phyloP scores from a whole-genome alignment of 2,113 vertebrate species.

The Cochlearius cochlearius region DNA sequence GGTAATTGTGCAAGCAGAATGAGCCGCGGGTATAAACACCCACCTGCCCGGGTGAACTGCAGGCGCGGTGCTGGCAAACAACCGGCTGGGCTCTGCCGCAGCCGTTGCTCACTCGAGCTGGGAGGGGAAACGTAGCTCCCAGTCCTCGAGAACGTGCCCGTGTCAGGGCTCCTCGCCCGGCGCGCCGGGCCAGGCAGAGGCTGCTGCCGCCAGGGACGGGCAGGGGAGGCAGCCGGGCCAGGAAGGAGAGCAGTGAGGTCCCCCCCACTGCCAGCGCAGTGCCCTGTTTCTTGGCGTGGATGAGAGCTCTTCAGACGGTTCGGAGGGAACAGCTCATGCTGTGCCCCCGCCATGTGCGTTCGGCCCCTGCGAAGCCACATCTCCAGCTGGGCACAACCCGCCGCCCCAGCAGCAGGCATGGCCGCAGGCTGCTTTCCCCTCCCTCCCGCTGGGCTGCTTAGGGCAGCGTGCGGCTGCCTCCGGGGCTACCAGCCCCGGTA shows the following conservation, averaged over 20 bases:
- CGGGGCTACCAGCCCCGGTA: background rate
- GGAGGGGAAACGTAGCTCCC: background rate
- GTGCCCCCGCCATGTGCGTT: rapidly evolving
- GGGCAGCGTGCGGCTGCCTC: background rate
- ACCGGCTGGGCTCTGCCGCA: background rate
- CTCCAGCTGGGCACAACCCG: background rate
- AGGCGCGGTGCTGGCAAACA: background rate
- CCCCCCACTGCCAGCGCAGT: rapidly evolving
- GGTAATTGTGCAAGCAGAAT: background rate
- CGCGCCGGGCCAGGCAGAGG: background rate
- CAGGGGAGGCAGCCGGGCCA: background rate
- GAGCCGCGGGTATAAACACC: background rate
- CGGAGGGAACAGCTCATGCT: background rate
- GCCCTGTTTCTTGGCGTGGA: background rate
- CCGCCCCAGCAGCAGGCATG: background rate
- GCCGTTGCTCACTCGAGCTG: background rate
- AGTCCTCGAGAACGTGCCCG: rapidly evolving
- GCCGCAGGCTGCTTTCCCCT: background rate
- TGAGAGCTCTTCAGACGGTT: background rate
- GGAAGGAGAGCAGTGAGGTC: background rate
- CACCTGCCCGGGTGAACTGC: background rate
- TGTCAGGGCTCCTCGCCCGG: rapidly evolving
- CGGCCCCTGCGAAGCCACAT: background rate
- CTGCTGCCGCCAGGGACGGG: background rate
- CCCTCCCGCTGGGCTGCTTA: background rate